phyloP scores from a whole-genome alignment of 2,797 vertebrate genomes.

The Leptodactylus fallax region DNA sequence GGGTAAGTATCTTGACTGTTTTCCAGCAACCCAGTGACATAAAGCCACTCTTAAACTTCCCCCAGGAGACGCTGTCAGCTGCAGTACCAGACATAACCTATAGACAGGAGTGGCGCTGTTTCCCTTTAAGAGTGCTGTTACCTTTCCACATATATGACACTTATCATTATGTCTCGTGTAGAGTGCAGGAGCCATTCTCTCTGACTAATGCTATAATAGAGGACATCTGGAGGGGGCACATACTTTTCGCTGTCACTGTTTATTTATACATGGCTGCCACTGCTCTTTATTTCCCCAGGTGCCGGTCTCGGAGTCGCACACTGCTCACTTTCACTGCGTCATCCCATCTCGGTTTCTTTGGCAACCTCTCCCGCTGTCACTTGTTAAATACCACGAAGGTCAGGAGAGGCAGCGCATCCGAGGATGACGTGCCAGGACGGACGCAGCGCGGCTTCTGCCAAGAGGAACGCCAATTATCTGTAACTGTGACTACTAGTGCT shows the following conservation, averaged over 20 bases:
- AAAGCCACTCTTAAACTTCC: no score
- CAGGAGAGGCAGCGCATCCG: neutral
- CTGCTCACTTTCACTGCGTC: neutral
- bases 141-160: no score
- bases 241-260: neutral
- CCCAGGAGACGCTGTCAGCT: no score
- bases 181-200: no score
- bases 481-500: neutral
- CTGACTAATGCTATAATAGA: neutral
- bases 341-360: conserved; percentile 8
- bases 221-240: neutral
- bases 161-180: no score
- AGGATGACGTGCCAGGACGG: neutral
- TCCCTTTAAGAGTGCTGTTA: no score
- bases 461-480: neutral
- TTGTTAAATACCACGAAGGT: conserved; percentile 6
- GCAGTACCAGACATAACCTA: no score
- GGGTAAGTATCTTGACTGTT: no score
- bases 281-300: no score
- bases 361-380: neutral
- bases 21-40: no score
- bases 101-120: no score
- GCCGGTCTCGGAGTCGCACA: neutral
- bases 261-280: neutral
- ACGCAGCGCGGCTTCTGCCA: neutral